Percentiles rank a stretch among this genome's conserved stretches.
These are phyloP conservation scores for Babyrousa celebensis DNA, from an alignment of 2,797 vertebrate species.

Conservation along the genomic window DNA sequence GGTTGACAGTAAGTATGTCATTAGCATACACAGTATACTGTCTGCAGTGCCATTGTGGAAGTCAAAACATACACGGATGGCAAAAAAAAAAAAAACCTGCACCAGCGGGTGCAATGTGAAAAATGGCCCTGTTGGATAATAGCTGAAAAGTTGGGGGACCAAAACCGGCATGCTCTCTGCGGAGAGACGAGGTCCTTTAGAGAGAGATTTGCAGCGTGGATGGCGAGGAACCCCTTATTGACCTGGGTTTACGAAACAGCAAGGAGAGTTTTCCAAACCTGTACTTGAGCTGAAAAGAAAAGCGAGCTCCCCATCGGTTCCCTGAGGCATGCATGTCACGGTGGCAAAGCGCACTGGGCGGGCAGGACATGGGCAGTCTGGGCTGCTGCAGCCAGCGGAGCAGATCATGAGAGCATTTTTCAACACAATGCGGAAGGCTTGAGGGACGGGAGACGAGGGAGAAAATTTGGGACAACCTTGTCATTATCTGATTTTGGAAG, in stretches of 20 bases:
- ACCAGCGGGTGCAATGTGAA: slow-evolving; percentile 29
- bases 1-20: slow-evolving; percentile 11
- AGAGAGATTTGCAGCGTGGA: slow-evolving; percentile 23
- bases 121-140: slow-evolving; percentile 57
- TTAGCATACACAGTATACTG: neutral
- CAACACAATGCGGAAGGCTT: slow-evolving; percentile 91
- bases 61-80: slow-evolving; percentile 44
- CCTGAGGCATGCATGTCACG: slow-evolving; percentile 91
- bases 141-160: slow-evolving; percentile 72
- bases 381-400: slow-evolving; percentile 80
- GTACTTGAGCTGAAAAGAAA: slow-evolving; percentile 91
- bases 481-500: slow-evolving; percentile 78
- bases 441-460: slow-evolving; percentile 86
- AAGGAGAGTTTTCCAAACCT: slow-evolving; percentile 90
- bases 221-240: slow-evolving; percentile 69
- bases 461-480: slow-evolving; percentile 71
- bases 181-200: slow-evolving; percentile 47
- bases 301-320: slow-evolving; percentile 88
- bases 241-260: slow-evolving; percentile 82
- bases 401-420: slow-evolving; percentile 88
- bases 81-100: slow-evolving; percentile 75
- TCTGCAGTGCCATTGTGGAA: slow-evolving; percentile 45
- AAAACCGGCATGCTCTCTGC: slow-evolving; percentile 45
- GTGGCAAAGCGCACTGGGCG: slow-evolving; percentile 90
- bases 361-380: slow-evolving; percentile 89